Evolutionary conservation across 2,113 vertebrate genomes (phyloP), one percentile per base, ranked within the genome.

Genomic region (Cyanistes caeruleus): DNA sequence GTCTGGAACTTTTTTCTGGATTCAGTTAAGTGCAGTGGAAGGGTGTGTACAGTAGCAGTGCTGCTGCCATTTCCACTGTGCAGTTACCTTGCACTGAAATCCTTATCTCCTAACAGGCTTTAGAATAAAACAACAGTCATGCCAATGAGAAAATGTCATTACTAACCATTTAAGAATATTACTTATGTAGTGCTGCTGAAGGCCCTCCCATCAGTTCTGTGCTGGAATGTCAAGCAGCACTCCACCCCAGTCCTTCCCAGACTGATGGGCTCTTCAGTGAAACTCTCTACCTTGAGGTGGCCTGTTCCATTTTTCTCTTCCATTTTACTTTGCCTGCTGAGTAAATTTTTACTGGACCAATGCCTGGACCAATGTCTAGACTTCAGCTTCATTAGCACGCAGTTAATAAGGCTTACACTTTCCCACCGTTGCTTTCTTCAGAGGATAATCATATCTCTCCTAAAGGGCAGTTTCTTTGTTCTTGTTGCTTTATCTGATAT

Each of bases 361-460:
- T 83, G 77, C 81, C 84, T 91, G 49, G 46, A 69, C 63, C 51
- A 84, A n/a, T 78, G 85, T 95, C 92, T 93, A 92, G 90, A 93
- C 85, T 93, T 92, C 68, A 89, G 78, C 55, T 94, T 83, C 74
- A 80, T 95, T 90, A 93, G 27, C 44, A 74, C 10, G 8, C 43
- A 76, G 77, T 93, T 93, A 93, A 87, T 90, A 92, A 86, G 60
- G 48, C 44, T 92, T 92, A 46, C 15, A 5, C 43, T 86, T 95
- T 89, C 58, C 80, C 65, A 75, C 56, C 20, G 10, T 37, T 73
- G 51, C 64, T 96, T 84, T 83, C 75, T 85, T 87, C 35, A 51
- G 78, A 69, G 46, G 70, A 28, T 91, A 94, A 90, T 90, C 65
- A 20, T 94, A 44, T 76, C 81, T 89, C 84, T 93, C 7, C 82